phyloP scores from a whole-genome alignment of 2,797 vertebrate species.

The Bryconaethiops microstoma region DNA sequence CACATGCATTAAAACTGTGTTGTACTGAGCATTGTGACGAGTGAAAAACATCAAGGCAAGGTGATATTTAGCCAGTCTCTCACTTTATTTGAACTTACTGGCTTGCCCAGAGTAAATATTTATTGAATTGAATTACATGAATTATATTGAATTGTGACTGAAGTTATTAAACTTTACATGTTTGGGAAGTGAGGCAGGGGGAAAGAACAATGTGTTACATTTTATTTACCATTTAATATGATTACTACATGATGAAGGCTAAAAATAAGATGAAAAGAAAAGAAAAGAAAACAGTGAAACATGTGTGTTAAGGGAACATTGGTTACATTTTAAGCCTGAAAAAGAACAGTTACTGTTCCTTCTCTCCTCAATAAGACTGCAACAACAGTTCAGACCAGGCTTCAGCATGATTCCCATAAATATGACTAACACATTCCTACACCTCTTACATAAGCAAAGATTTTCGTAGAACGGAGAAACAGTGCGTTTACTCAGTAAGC shows the following conservation, averaged over 20 bases:
- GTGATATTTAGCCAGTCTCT: no score
- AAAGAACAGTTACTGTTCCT: background rate
- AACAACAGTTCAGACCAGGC: background rate
- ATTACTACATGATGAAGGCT: background rate
- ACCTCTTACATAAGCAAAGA: background rate
- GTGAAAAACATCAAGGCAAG: no score
- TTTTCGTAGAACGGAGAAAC: background rate
- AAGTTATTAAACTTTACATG: background rate
- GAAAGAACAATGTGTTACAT: background rate
- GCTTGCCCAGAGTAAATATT: no score
- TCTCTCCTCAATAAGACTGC: background rate
- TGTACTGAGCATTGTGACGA: no score
- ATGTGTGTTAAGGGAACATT: background rate
- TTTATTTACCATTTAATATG: background rate
- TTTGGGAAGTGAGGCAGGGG: background rate
- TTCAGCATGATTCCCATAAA: background rate
- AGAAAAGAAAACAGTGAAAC: background rate
- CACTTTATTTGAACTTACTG: no score
- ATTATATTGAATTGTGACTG: background rate
- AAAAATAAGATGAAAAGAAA: background rate
- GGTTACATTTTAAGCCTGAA: background rate
- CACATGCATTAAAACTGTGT: no score
- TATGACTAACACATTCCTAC: background rate
- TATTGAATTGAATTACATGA: no score
- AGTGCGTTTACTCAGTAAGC: background rate